Conservation (phyloP, 2,797 vertebrate species). For the Sciurus vulgaris region DNA sequence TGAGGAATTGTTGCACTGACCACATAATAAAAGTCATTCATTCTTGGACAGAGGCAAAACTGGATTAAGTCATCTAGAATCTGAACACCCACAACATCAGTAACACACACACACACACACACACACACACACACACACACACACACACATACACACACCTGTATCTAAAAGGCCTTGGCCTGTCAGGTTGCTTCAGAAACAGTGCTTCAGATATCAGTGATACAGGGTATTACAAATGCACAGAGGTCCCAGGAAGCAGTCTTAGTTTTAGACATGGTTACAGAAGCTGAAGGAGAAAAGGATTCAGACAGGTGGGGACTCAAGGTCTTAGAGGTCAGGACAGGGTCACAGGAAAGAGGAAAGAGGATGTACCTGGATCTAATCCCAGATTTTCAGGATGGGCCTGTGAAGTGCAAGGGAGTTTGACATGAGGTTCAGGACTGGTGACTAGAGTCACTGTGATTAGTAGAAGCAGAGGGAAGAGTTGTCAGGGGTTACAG, state of each 20-base stretch:
- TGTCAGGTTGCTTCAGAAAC: neutral
- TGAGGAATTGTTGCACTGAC: neutral
- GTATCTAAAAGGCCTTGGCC: neutral
- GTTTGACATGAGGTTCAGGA: neutral
- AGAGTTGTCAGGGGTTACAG: neutral
- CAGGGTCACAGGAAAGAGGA: neutral
- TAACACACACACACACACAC: neutral
- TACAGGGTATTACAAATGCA: neutral
- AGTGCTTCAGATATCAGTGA: neutral
- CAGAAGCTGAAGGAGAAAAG: neutral
- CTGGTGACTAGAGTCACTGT: neutral
- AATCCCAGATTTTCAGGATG: neutral
- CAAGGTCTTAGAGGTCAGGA: neutral
- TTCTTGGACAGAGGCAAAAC: neutral
- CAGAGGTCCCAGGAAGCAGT: constrained; percentile 14
- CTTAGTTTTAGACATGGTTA: neutral
- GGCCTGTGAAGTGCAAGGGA: neutral
- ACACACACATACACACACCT: neutral
- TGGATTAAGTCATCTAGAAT: constrained; percentile 38
- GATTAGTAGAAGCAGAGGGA: neutral
- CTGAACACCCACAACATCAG: neutral
- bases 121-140: neutral
- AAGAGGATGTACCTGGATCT: neutral
- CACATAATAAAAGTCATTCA: constrained; percentile 3
- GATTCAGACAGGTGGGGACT: neutral